Evolutionary conservation across 2,113 vertebrate genomes (phyloP).

Genomic region (Melanotaenia duboulayi): DNA sequence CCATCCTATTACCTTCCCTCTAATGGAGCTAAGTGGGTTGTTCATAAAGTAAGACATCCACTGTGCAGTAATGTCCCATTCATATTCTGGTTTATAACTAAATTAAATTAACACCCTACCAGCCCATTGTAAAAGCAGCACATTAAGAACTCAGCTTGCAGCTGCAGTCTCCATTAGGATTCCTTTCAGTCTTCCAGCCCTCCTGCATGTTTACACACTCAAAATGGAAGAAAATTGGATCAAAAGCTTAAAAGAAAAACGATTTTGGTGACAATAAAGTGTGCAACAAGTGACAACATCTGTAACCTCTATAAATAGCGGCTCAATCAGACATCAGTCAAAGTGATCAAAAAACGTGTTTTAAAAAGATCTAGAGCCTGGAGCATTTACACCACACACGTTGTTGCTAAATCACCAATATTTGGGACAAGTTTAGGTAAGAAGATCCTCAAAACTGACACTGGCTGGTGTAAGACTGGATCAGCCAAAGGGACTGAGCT

Average conservation of each 20-base stretch:
- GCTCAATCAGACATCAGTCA: not conserved
- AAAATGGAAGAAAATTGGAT: conserved; percentile 1
- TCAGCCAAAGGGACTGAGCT: not conserved
- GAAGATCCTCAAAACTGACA: not conserved
- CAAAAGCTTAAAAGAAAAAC: not conserved
- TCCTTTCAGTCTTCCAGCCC: not conserved
- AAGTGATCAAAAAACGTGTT: not conserved
- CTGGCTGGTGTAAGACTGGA: not conserved
- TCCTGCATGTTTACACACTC: not conserved
- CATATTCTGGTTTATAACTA: not conserved
- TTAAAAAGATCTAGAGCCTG: not conserved
- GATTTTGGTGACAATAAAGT: not conserved
- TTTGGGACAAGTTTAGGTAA: not conserved
- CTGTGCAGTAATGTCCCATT: not conserved
- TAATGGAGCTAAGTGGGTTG: not conserved
- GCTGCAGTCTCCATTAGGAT: not conserved
- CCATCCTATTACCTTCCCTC: not conserved
- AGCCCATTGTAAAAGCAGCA: conserved; percentile 10
- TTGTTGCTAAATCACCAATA: no score
- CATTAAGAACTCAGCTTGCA: not conserved
- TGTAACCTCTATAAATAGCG: no score
- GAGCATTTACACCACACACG: not conserved
- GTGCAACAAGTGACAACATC: not conserved
- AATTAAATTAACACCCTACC: conserved; percentile 12
- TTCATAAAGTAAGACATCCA: not conserved